Evolutionary conservation across 2,797 vertebrate genomes (phyloP), one percentile per base, ranked within the genome.

Genomic region (Zonotrichia albicollis): DNA sequence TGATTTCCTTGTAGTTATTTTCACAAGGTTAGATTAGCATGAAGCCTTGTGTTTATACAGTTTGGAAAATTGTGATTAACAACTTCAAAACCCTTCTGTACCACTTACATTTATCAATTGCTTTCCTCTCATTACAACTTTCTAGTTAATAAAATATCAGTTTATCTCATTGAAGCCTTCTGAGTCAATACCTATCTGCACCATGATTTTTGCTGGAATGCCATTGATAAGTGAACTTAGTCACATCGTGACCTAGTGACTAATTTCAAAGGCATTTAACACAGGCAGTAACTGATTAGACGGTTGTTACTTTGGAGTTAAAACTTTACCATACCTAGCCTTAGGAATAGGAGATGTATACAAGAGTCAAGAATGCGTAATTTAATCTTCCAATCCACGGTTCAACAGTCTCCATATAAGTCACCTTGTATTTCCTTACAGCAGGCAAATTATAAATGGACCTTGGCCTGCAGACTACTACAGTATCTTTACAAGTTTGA

Each of bases 241-340:
- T 30, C 89, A 94, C 93, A 55, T 32, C 77, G 79, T 81, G 79
- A 93, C 89, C 67, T 29, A 70, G 76, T 96, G 95, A 97, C 90
- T 96, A 96, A 97, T 89, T 94, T 87, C 87, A 45, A 95, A 96
- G 87, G 68, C 64, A 88, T 92, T 96, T 90, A 82, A 80, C 60
- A 86, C 30, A 92, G 66, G 81, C 74, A 81, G 66, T 21, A 96
- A 94, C 89, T 80, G 85, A 95, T 95, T 94, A 93, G 34, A 76
- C 13, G 3, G 13, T 72, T 91, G 60, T 64, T 95, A 88, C 36
- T 74, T 10, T 45, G 45, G 36, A 95, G 53, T 84, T 89, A 92
- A 91, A 95, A 83, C 70, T 85, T 75, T 66, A 88, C 80, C 13
- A 6, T 65, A 89, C 38, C 81, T 67, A 89, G 67, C 30, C 55